Percentiles rank a stretch among this genome's conserved stretches.
phyloP scores from a whole-genome alignment of 2,797 vertebrate genomes.

The Myotis planiceps region DNA sequence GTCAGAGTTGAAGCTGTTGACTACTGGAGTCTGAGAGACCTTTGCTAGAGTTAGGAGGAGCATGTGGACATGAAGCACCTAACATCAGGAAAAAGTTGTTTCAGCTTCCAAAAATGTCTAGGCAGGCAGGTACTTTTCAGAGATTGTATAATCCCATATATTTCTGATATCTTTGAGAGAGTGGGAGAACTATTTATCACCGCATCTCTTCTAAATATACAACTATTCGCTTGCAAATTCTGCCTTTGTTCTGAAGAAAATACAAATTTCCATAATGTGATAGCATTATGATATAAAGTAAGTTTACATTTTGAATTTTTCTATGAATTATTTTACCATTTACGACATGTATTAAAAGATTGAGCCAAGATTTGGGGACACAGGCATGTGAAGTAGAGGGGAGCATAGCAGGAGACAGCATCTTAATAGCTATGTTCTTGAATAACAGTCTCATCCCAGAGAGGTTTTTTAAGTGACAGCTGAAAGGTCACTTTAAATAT shows the following conservation, averaged over 20 bases:
- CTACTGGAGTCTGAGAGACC: background rate
- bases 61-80: background rate
- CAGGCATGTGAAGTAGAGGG: background rate
- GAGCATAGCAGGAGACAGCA: background rate
- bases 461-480: background rate
- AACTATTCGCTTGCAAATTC: background rate
- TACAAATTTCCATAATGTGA: too few relatives aligned
- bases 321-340: background rate
- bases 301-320: background rate
- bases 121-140: background rate
- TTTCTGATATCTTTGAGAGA: background rate
- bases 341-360: background rate
- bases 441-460: background rate
- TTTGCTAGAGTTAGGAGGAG: background rate
- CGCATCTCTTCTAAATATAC: background rate
- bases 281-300: background rate
- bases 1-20: background rate
- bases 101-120: background rate
- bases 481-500: constrained; percentile 36
- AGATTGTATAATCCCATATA: background rate
- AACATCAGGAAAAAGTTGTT: background rate
- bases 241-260: constrained; percentile 21
- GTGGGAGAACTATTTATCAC: background rate
- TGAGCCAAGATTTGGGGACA: background rate
- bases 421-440: background rate